These are phyloP conservation scores for Rhea pennata DNA, from an alignment of 2,113 vertebrate genomes.

Conservation along the genomic window DNA sequence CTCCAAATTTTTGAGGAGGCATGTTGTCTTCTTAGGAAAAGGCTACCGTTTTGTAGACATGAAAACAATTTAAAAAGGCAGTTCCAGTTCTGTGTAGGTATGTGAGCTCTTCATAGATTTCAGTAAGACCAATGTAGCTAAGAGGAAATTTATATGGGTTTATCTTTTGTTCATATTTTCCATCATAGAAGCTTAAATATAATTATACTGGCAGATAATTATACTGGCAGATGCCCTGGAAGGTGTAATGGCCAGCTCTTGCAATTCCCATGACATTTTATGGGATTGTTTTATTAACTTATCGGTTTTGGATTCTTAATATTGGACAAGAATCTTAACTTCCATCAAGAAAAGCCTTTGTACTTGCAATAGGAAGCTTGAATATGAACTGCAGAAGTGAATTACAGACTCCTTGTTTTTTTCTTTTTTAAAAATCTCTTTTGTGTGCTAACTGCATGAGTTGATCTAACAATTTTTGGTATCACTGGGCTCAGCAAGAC, in stretches of 20 bases:
- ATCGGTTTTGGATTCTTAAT: neutral
- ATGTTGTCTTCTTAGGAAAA: neutral
- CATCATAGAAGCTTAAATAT: neutral
- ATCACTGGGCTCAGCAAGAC: neutral
- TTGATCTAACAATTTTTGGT: neutral
- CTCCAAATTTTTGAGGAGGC: neutral
- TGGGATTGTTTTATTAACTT: slow-evolving; percentile 37
- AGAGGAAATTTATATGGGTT: neutral
- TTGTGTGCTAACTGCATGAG: neutral
- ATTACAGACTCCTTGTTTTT: neutral
- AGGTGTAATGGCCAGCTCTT: neutral
- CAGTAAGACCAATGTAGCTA: neutral
- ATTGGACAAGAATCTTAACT: neutral
- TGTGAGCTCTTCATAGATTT: neutral
- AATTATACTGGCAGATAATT: neutral
- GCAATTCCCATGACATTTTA: neutral
- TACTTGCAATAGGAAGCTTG: neutral
- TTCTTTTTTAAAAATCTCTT: neutral
- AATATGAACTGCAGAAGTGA: neutral
- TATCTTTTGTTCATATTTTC: neutral
- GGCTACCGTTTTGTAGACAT: neutral
- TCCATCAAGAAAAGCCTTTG: neutral
- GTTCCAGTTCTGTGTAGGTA: neutral
- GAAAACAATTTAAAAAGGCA: neutral
- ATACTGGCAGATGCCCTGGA: neutral